Evolutionary conservation across 1,140 invertebrate genomes (phyloP).

Genomic region (Vanessa atalanta): DNA sequence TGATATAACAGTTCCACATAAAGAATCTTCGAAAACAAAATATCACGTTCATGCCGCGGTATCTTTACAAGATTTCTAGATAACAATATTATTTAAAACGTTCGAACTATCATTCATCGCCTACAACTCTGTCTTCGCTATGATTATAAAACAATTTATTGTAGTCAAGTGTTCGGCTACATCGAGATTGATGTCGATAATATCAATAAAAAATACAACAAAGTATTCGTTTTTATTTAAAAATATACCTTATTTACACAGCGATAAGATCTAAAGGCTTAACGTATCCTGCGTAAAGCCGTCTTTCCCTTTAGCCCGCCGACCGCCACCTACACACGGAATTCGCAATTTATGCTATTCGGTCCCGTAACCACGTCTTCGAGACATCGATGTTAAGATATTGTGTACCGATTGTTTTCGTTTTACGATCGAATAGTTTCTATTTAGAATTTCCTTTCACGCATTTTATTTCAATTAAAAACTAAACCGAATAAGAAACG

Average conservation of each 20-base stretch:
- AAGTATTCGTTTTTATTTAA: conserved; percentile 8
- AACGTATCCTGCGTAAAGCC: not conserved
- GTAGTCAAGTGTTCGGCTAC: conserved; percentile 34
- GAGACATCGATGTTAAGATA: conserved; percentile 32
- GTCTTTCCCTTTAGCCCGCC: conserved; percentile 28
- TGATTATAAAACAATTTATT: conserved; percentile 43
- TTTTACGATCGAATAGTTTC: conserved; percentile 28
- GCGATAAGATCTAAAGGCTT: conserved; percentile 15
- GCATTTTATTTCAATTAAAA: too few relatives aligned
- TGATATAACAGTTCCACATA: not conserved
- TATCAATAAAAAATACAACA: conserved; percentile 29
- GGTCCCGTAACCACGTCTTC: conserved; percentile 24
- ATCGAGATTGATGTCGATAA: conserved; percentile 41
- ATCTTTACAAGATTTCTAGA: conserved; percentile 31
- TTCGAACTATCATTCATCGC: conserved; percentile 35
- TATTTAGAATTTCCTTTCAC: not conserved
- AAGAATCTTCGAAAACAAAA: not conserved
- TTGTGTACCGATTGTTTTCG: conserved; percentile 35
- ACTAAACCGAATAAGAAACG: not conserved
- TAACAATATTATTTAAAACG: conserved; percentile 36
- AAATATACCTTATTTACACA: conserved; percentile 7
- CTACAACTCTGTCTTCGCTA: conserved; percentile 41
- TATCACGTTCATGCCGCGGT: not conserved
- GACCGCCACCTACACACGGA: conserved; percentile 37
- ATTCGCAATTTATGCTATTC: conserved; percentile 39